Conservation (phyloP, 2,888 invertebrate species). For the Drosophila rellima region DNA sequence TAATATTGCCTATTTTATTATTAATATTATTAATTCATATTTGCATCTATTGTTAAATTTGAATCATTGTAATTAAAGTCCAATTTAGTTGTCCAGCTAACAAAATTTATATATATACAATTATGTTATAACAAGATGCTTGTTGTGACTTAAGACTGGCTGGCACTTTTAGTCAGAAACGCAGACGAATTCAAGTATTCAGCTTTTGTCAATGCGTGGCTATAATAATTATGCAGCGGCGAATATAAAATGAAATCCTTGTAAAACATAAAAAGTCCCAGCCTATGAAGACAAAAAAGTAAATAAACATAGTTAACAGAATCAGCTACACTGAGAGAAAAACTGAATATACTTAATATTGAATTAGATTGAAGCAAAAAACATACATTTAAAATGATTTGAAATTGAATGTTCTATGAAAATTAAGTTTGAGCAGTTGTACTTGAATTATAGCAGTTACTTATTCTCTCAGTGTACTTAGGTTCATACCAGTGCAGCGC, state of each 20-base stretch:
- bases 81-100: conserved; percentile 10
- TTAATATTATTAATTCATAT: background rate
- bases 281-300: conserved; percentile 22
- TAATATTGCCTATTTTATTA: background rate
- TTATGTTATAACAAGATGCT: conserved; percentile 34
- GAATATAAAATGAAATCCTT: conserved; percentile 51
- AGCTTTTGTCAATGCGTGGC: conserved; percentile 38
- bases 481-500: conserved; percentile 24
- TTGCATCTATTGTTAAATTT: conserved; percentile 18
- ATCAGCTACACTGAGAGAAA: conserved; percentile 25
- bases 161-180: conserved; percentile 41
- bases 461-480: conserved; percentile 35
- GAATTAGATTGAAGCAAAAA: background rate
- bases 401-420: background rate
- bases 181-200: conserved; percentile 40
- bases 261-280: conserved; percentile 28
- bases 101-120: conserved; percentile 20
- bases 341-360: background rate
- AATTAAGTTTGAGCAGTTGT: background rate
- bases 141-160: conserved; percentile 34
- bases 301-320: conserved; percentile 37
- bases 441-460: background rate
- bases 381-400: background rate
- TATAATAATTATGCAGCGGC: conserved; percentile 68
- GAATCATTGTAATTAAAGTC: conserved; percentile 29